Percentiles rank a stretch among this genome's conserved stretches.
Evolutionary conservation across 1,140 invertebrate species (phyloP).

Genomic region (Drosophila auraria): DNA sequence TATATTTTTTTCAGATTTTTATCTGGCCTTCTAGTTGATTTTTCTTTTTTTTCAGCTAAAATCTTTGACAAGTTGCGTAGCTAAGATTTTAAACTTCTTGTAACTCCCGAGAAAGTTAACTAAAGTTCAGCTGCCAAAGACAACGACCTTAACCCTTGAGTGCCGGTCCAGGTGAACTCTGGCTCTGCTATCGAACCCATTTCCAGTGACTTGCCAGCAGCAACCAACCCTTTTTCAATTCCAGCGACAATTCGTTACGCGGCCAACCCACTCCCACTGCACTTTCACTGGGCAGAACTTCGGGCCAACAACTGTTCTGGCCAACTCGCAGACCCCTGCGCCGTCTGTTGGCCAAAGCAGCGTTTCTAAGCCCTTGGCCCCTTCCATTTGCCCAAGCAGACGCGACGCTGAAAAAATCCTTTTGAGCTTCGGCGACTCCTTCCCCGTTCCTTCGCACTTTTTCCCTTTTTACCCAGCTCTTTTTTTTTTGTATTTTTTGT

Average conservation of each 20-base stretch:
- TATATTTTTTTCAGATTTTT: conserved; percentile 5
- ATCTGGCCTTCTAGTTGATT: background rate
- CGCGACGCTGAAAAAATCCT: conserved; percentile 65
- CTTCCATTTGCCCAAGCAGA: conserved; percentile 35
- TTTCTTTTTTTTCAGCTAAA: background rate
- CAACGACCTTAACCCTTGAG: conserved; percentile 39
- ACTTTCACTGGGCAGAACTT: conserved; percentile 72
- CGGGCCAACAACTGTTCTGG: conserved; percentile 47
- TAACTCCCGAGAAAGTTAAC: background rate
- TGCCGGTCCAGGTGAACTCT: conserved; percentile 39
- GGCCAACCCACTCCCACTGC: conserved; percentile 18
- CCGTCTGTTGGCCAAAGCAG: conserved; percentile 48
- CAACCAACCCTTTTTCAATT: conserved; percentile 44
- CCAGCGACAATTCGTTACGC: conserved; percentile 38
- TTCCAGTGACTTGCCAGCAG: conserved; percentile 27
- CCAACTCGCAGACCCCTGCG: conserved; percentile 40
- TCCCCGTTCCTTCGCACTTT: conserved; percentile 37
- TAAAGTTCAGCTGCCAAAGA: conserved; percentile 31
- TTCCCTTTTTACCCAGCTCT: conserved; percentile 14
- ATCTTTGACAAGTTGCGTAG: background rate
- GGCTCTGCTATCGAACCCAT: conserved; percentile 21
- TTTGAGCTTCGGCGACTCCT: conserved; percentile 62
- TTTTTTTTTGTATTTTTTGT: conserved; percentile 20
- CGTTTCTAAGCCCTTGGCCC: conserved; percentile 27
- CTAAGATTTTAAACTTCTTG: background rate